phyloP scores from a whole-genome alignment of 2,888 invertebrate species.

The Tiphia femorata region DNA sequence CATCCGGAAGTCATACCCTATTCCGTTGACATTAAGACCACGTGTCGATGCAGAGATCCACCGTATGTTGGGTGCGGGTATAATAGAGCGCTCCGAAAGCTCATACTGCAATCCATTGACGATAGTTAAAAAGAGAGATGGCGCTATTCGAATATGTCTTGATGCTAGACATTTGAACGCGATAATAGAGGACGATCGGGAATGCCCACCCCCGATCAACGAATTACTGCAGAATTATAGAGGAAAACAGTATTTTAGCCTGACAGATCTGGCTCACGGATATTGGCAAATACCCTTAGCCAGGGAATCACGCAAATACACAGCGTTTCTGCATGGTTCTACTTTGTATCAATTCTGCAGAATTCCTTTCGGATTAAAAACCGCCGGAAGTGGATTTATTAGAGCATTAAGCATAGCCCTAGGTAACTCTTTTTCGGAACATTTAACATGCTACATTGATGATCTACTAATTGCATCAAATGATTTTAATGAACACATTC shows the following conservation, averaged over 20 bases:
- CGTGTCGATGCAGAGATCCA: not conserved
- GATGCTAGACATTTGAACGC: too few relatives aligned
- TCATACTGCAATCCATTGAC: not conserved
- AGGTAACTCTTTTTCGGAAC: conserved; percentile 41
- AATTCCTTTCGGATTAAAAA: too few relatives aligned
- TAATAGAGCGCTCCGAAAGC: not conserved
- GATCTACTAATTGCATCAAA: too few relatives aligned
- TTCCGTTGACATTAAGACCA: not conserved
- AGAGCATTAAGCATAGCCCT: too few relatives aligned
- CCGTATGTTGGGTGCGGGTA: not conserved
- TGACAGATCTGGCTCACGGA: not conserved
- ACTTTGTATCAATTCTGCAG: too few relatives aligned
- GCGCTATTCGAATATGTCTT: not conserved
- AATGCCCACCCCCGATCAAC: not conserved
- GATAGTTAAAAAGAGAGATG: not conserved
- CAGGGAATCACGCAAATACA: too few relatives aligned
- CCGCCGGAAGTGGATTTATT: too few relatives aligned
- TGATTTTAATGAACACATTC: conserved; percentile 35
- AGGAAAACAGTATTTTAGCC: not conserved
- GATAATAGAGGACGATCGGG: not conserved
- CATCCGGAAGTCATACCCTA: not conserved
- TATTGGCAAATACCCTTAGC: too few relatives aligned
- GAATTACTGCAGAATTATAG: not conserved
- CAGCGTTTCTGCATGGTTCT: too few relatives aligned
- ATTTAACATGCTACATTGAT: conserved; percentile 48